A percentile compares a stretch with the other conserved stretches of the same genome.
phyloP scores from a whole-genome alignment of 2,888 invertebrate species.

The Zeuzera pyrina region DNA sequence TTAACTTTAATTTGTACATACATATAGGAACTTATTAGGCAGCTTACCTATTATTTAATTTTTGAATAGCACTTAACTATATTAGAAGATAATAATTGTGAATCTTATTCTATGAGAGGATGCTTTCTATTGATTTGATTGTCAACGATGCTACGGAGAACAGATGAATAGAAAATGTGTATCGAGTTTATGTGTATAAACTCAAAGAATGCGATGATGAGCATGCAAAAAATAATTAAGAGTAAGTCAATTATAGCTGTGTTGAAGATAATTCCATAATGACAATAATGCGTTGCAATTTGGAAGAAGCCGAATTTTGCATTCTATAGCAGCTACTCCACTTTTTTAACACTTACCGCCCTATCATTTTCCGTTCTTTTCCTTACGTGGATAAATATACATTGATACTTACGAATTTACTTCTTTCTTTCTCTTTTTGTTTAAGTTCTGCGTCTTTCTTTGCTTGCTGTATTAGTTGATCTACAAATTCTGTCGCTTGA shows the following conservation, averaged over 20 bases:
- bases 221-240: conserved; percentile 30
- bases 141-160: too few species aligned
- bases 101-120: too few species aligned
- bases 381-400: conserved; percentile 62
- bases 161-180: conserved; percentile 20
- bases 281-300: conserved; percentile 29
- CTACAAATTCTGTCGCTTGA: conserved; percentile 72
- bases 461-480: conserved; percentile 74
- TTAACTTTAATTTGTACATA: too few species aligned
- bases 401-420: conserved; percentile 71
- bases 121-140: too few species aligned
- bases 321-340: conserved; percentile 48
- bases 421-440: conserved; percentile 72
- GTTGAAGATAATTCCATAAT: conserved; percentile 6
- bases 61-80: too few species aligned
- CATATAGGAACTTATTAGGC: too few species aligned
- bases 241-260: conserved; percentile 7
- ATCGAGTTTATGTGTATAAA: conserved; percentile 9
- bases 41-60: too few species aligned
- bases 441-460: conserved; percentile 73
- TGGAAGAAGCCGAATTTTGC: conserved; percentile 51
- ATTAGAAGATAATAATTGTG: too few species aligned
- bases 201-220: conserved; percentile 8
- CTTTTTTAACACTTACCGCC: conserved; percentile 66
- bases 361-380: conserved; percentile 51